These are phyloP conservation scores for Cuculus canorus DNA, from an alignment of 2,797 vertebrate species.

Conservation along the genomic window DNA sequence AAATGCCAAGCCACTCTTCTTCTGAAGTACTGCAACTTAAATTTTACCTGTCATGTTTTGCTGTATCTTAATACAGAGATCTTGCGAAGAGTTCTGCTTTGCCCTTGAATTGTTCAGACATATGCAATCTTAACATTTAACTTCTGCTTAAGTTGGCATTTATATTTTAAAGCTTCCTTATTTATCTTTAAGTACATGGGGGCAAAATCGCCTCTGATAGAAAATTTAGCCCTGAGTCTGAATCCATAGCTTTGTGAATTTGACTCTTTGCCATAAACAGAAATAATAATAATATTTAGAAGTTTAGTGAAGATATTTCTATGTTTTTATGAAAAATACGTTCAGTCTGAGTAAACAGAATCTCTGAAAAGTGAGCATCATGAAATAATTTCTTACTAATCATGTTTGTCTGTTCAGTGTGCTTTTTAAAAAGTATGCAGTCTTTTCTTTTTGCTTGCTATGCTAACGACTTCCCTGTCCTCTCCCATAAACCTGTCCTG, in stretches of 20 bases:
- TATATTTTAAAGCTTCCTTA: neutral
- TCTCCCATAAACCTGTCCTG: conserved; percentile 67
- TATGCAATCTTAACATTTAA: neutral
- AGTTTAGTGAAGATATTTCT: neutral
- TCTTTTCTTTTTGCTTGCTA: conserved; percentile 70
- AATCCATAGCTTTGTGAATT: neutral
- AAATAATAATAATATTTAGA: neutral
- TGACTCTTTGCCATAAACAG: neutral
- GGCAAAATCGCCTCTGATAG: neutral
- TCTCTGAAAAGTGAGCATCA: neutral
- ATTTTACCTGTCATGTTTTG: neutral
- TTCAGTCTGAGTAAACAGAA: neutral
- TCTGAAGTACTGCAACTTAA: neutral
- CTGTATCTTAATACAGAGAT: neutral
- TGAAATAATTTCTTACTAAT: conserved; percentile 7
- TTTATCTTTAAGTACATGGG: neutral
- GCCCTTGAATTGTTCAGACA: neutral
- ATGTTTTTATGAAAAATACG: neutral
- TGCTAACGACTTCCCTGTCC: conserved; percentile 78
- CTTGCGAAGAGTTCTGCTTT: neutral
- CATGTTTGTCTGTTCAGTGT: conserved; percentile 15
- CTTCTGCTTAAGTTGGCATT: neutral
- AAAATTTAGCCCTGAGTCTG: neutral
- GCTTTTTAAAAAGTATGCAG: conserved; percentile 56
- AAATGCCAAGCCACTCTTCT: conserved; percentile 1